Conservation (phyloP, 2,113 vertebrate species). For the Colossoma macropomum region DNA sequence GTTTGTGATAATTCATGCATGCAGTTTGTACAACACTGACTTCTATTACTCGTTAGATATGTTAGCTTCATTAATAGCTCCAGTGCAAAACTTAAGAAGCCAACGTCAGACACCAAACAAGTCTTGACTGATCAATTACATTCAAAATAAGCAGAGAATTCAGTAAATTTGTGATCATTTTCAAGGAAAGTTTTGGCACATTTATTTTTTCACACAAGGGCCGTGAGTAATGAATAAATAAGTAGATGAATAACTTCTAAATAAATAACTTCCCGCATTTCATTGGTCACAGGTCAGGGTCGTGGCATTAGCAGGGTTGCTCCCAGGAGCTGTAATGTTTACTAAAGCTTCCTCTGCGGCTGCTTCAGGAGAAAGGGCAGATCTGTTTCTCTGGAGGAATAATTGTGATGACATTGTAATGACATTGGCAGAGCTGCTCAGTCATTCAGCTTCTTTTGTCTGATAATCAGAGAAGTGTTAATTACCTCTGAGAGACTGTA, state of each 20-base stretch:
- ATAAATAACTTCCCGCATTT: background rate
- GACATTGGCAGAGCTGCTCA: conserved; percentile 9
- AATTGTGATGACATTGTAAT: conserved; percentile 21
- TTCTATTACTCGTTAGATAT: too few species aligned
- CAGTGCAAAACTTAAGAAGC: too few species aligned
- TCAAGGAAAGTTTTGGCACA: too few species aligned
- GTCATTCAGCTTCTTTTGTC: conserved; percentile 19
- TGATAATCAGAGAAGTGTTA: conserved; percentile 23
- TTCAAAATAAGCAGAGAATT: too few species aligned
- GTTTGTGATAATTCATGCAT: too few species aligned
- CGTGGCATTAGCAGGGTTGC: background rate
- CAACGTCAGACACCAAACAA: too few species aligned
- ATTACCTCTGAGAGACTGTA: conserved; percentile 16
- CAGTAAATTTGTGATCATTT: too few species aligned
- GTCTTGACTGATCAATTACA: too few species aligned
- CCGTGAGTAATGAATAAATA: background rate
- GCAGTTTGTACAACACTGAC: too few species aligned
- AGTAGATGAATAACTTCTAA: background rate
- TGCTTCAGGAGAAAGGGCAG: background rate
- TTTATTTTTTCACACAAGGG: background rate
- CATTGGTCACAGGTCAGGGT: background rate
- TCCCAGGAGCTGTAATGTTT: background rate
- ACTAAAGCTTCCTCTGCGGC: background rate
- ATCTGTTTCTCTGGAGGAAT: background rate
- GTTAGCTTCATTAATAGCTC: too few species aligned